phyloP scores from a whole-genome alignment of 2,113 vertebrate species.

The Pseudolaguvia tuberculata region DNA sequence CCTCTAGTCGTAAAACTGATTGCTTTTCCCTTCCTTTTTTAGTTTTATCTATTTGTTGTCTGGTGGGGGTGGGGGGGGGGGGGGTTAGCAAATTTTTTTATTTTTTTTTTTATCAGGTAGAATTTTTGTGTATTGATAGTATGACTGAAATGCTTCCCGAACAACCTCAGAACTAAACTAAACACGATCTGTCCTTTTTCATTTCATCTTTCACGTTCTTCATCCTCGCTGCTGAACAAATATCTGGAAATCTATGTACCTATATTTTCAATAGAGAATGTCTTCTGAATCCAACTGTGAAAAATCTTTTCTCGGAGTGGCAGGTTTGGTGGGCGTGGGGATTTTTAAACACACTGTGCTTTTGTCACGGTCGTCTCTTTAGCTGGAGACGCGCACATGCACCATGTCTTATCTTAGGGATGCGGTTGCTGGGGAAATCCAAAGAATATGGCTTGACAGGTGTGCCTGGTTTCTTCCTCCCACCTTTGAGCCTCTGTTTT shows the following conservation, averaged over 20 bases:
- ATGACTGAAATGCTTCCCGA: slow-evolving; percentile 26
- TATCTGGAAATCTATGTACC: slow-evolving; percentile 43
- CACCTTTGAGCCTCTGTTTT: slow-evolving; percentile 2
- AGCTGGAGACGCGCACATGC: slow-evolving; percentile 19
- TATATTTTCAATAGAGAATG: slow-evolving; percentile 46
- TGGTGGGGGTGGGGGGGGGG: not conserved
- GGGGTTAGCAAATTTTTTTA: not conserved
- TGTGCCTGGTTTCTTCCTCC: slow-evolving; percentile 21
- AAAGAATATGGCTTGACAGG: slow-evolving; percentile 16
- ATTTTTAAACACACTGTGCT: slow-evolving; percentile 25
- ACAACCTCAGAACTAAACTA: slow-evolving; percentile 32
- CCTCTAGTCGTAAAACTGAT: not conserved
- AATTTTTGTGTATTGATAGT: slow-evolving; percentile 7
- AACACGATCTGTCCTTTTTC: slow-evolving; percentile 31
- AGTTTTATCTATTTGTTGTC: no score
- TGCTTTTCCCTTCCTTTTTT: not conserved
- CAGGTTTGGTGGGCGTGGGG: slow-evolving; percentile 25
- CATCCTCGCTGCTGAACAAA: slow-evolving; percentile 48
- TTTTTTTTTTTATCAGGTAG: not conserved
- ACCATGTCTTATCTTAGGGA: slow-evolving; percentile 10
- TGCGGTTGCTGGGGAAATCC: not conserved
- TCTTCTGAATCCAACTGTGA: slow-evolving; percentile 59
- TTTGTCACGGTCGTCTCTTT: slow-evolving; percentile 31
- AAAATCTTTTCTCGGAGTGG: slow-evolving; percentile 47
- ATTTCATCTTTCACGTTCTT: slow-evolving; percentile 40